Base-by-base conservation (phyloP, 2,797 vertebrate genomes). In the Melanotaenia boesemani region DNA sequence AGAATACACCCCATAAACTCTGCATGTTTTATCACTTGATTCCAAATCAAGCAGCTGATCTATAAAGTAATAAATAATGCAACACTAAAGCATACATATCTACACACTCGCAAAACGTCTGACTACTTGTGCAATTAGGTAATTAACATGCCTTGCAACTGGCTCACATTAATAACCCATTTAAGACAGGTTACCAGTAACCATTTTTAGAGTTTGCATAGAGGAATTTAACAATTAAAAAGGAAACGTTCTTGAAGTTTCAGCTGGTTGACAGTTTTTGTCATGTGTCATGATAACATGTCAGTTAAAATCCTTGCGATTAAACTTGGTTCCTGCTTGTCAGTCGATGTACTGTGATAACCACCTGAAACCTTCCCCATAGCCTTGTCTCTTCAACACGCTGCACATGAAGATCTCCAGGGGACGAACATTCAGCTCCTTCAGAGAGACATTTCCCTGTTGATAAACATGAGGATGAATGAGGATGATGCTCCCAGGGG, bases 381-480 rank as follows among this genome's bases (percentile, higher is more conserved):
- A 99, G 66, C 98, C 98, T 93, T 99, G 97, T 76, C 95, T 96
- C 92, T 97, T 99, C 15, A 98, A 91, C 90, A 99, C 96, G 1
- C 97, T 99, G 95, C 98, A 99, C 98, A 99, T 99, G 83, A 99
- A 99, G 72, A 99, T 95, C 93, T 99, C 98, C 80, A 98, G 92
- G 0, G 97, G 98, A 59, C 97, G 90, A 6, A 93, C 93, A 0
- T 96, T 97, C 88, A 96, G 86, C 18, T 99, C 96, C 82, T 97
- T 98, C 88, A 96, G 55, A 0, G 96, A 95, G 9, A 96, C 84
- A 55, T 77, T 97, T 81, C 97, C 97, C 98, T 99, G 93, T 75
- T 68, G 89, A 60, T 15, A 9, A 86, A 6, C 83, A 36, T 1
- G 26, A 30, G 1, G 26, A 70, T 41, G 11, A 62, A 84, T 74